These are phyloP conservation scores for Tachysurus vachellii DNA, from an alignment of 2,113 vertebrate species.

Conservation along the genomic window DNA sequence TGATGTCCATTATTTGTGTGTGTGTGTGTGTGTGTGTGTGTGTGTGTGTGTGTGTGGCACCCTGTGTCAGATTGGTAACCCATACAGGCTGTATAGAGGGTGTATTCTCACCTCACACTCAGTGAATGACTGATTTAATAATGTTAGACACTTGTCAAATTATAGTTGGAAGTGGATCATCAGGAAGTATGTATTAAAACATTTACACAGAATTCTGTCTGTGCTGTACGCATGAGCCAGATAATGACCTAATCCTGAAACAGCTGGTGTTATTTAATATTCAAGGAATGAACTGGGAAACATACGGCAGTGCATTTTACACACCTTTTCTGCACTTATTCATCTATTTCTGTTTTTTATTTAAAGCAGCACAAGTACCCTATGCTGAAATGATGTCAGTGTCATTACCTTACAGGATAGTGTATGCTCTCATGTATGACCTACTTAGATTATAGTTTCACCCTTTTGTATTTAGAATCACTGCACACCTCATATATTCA, in stretches of 20 bases:
- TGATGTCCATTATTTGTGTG: not conserved
- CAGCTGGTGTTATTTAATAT: slow-evolving; percentile 26
- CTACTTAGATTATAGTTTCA: not conserved
- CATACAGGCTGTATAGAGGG: not conserved
- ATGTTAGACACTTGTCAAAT: not conserved
- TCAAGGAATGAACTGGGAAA: slow-evolving; percentile 5
- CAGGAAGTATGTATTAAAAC: not conserved
- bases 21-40: too few relatives aligned
- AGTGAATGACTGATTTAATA: not conserved
- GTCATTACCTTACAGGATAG: not conserved
- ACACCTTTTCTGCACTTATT: not conserved
- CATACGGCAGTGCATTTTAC: slow-evolving; percentile 8
- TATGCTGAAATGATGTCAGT: not conserved
- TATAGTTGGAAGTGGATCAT: not conserved
- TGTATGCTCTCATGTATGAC: not conserved
- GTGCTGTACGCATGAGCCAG: not conserved
- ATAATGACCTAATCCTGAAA: slow-evolving; percentile 11
- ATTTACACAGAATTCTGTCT: not conserved
- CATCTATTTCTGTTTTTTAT: not conserved
- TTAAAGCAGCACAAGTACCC: not conserved
- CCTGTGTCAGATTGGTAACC: not conserved
- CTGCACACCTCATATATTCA: not conserved
- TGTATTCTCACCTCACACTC: not conserved
- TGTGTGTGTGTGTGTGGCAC: not conserved
- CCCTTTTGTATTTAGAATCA: not conserved